These are phyloP conservation scores for Entelurus aequoreus DNA, from an alignment of 2,113 vertebrate genomes.

Conservation along the genomic window DNA sequence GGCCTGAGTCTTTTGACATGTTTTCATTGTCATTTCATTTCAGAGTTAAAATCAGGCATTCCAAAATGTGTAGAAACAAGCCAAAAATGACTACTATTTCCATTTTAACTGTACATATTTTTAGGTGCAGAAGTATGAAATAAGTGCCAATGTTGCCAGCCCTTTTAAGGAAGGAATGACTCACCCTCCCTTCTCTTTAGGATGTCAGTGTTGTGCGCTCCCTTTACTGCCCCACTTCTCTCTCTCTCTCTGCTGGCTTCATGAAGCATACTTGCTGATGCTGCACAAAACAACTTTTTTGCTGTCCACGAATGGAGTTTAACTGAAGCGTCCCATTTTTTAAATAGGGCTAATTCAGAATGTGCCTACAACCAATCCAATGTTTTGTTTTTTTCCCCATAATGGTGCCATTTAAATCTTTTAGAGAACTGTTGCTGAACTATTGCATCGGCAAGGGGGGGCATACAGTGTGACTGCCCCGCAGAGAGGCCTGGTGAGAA, in stretches of 20 bases:
- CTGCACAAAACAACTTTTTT: slow-evolving; percentile 58
- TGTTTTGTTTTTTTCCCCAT: slow-evolving; percentile 36
- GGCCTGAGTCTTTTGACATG: too few relatives aligned
- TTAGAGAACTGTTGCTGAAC: slow-evolving; percentile 69
- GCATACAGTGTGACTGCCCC: slow-evolving; percentile 36
- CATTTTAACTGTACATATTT: too few relatives aligned
- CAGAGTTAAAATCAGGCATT: too few relatives aligned
- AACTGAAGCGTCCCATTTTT: slow-evolving; percentile 31
- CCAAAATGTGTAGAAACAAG: too few relatives aligned
- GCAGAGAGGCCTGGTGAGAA: slow-evolving; percentile 13
- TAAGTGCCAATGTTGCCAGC: too few relatives aligned
- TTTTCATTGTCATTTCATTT: too few relatives aligned
- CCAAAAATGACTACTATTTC: too few relatives aligned
- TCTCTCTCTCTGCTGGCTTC: slow-evolving; percentile 27
- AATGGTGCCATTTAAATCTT: slow-evolving; percentile 55
- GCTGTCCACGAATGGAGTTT: slow-evolving; percentile 34
- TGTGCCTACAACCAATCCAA: slow-evolving; percentile 42
- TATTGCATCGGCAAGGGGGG: slow-evolving; percentile 51
- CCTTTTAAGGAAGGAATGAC: slow-evolving; percentile 12
- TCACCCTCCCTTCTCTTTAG: slow-evolving; percentile 55
- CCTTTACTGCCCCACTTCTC: neutral
- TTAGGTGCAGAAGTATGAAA: too few relatives aligned
- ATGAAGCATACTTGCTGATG: slow-evolving; percentile 46
- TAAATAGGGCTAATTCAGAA: slow-evolving; percentile 56
- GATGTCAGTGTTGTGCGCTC: slow-evolving; percentile 26